phyloP scores from a whole-genome alignment of 2,888 invertebrate genomes.

The Crossocerus cetratus region DNA sequence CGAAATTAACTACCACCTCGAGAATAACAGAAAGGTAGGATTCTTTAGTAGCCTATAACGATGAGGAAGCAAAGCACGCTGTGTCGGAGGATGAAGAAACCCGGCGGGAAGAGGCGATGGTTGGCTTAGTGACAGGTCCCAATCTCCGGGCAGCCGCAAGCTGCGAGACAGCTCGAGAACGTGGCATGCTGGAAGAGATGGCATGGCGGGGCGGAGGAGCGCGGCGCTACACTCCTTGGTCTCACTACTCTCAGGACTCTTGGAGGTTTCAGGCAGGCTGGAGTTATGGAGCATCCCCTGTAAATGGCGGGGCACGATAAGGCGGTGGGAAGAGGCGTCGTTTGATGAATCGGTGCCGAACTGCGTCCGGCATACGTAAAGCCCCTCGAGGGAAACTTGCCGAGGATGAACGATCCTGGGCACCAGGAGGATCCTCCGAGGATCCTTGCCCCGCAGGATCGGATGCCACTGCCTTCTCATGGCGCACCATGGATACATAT shows the following conservation, averaged over 20 bases:
- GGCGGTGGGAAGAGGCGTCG: constrained; percentile 28
- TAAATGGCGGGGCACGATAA: constrained; percentile 48
- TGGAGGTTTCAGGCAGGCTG: no score
- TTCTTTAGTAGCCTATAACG: no score
- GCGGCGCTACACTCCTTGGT: no score
- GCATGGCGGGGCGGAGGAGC: no score
- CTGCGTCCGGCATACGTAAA: constrained; percentile 65
- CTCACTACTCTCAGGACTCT: no score
- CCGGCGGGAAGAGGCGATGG: constrained; percentile 51
- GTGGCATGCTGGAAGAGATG: no score
- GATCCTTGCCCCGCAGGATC: constrained; percentile 34
- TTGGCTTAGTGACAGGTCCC: constrained; percentile 68
- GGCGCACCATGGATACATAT: not conserved
- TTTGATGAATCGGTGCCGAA: constrained; percentile 66
- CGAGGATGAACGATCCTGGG: constrained; percentile 47
- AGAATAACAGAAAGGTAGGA: no score
- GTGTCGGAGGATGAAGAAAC: not conserved
- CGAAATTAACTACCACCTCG: no score
- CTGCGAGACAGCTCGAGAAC: not conserved
- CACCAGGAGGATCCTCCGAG: no score
- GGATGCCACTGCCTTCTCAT: constrained; percentile 5
- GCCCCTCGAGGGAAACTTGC: constrained; percentile 18
- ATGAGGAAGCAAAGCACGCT: no score
- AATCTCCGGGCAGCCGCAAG: constrained; percentile 49
- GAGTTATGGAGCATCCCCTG: constrained; percentile 6